Percentiles rank a stretch among this genome's conserved stretches.
These are phyloP conservation scores for Dromococcyx pavoninus DNA, from an alignment of 2,797 vertebrate species.

Conservation along the genomic window DNA sequence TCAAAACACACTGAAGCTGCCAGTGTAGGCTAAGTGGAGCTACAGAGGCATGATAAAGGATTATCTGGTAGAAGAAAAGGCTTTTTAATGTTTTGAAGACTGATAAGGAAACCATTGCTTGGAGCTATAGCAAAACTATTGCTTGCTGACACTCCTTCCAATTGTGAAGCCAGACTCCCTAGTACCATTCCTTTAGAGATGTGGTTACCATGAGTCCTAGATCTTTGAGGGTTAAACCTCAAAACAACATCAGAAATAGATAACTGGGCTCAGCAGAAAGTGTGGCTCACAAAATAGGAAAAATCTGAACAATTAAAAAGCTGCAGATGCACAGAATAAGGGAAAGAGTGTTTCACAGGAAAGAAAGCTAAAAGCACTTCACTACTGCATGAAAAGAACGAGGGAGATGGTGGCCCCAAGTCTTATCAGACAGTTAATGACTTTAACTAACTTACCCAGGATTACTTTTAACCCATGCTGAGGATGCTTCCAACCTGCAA, in stretches of 20 bases:
- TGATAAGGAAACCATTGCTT: conserved; percentile 47
- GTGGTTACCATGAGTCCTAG: not conserved
- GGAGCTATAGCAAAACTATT: conserved; percentile 14
- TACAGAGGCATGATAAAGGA: conserved; percentile 58
- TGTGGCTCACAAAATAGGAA: not conserved
- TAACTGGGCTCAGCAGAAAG: not conserved
- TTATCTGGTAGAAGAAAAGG: conserved; percentile 52
- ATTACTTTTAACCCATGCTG: not conserved
- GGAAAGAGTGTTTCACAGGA: not conserved
- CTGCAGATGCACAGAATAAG: not conserved
- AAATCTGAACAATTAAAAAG: not conserved
- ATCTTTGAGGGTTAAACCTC: not conserved
- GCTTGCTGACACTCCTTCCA: conserved; percentile 11
- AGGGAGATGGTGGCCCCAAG: not conserved
- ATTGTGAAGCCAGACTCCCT: not conserved
- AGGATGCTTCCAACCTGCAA: not conserved
- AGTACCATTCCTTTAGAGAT: not conserved
- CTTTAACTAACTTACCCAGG: not conserved
- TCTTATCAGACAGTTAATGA: not conserved
- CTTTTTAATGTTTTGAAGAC: conserved; percentile 54
- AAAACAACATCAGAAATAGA: not conserved
- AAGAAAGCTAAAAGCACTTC: not conserved
- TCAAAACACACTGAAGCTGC: conserved; percentile 55
- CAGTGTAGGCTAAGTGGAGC: conserved; percentile 42
- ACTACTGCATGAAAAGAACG: not conserved